Evolutionary conservation across 2,888 invertebrate species (phyloP), one percentile per base, ranked within the genome.

Genomic region (Drosophila neonasuta): DNA sequence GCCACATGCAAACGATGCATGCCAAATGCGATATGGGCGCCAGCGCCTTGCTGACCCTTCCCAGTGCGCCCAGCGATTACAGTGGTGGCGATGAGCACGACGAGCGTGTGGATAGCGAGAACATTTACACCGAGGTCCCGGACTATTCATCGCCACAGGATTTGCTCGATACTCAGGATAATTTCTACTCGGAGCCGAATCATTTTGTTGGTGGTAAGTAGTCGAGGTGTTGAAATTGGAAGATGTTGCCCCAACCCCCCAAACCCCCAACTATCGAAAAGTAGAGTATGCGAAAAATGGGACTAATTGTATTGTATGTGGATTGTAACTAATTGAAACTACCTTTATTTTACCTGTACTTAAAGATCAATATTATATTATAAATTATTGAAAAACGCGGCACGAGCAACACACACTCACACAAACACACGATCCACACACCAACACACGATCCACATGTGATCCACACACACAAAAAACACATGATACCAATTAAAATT

Each of bases 81-180:
- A 58, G 7, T 15, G 17, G 9, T 2, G 76, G 11, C 11, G 24
- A 24, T 24, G 36, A 36, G 36, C 36, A 36, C 36, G 36, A 36
- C n/a, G 36, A 36, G n/a, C 5, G 6, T 5, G n/a, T 1, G n/a
- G 36, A 36, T 11, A 11, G 73, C 6, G 90, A 90, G 58, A 88
- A 89, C 58, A 89, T 90, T 57, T 91, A 91, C 66, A 87, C 88
- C 2, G 90, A 89, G 63, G 90, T 89, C 4, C 54, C 90, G 39
- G 46, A 60, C 1, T 79, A 79, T 15, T 60, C 76, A 2, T 36
- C 32, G n/a, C 79, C 75, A 8, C 58, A 57, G 6, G 61, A 72
- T 55, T 51, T 39, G 10, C 11, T 61, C 6, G 55, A 55, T 6
- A 20, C 45, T 20, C 24, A 24, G 24, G 15, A 42, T 8, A 34